Base-by-base conservation (phyloP, 2,888 invertebrate species). In the Tethea ocularis region DNA sequence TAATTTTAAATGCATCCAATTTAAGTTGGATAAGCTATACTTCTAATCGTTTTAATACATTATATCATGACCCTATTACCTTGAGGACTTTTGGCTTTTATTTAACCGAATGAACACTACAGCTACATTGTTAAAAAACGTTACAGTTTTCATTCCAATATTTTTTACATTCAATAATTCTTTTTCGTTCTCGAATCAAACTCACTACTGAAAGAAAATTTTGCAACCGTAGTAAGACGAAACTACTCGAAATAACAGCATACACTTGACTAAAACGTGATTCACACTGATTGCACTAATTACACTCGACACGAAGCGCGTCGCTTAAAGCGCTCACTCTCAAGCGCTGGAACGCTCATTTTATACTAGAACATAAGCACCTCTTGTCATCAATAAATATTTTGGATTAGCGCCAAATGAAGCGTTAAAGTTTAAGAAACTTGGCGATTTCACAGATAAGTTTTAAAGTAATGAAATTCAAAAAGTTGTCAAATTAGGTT, bases 231-330 rank as follows among this genome's bases (percentile, higher is more conserved):
- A 63, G 77, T 78, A 77, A 56, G 63, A 63, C 66, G 68, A 63
- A 67, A 71, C 67, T 74, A 80, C 78, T 82, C 76, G 56, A 72
- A 76, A 80, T 77, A 76, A 77, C 79, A 79, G 68, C 62, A 71
- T 63, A 69, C 74, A 83, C 87, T 87, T 77, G 76, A 82, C 80
- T 79, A 80, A 84, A 81, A 87, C 88, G 88, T 88, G 88, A 82
- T 87, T 85, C 80, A 72, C 77, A 74, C 79, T 84, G 86, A 88
- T 88, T 88, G 88, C 87, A 81, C 87, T 88, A 88, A 88, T 88
- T 87, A 87, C 83, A 80, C 83, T 84, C 74, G 67, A 77, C 81
- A 74, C 75, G 70, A 70, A 72, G 72, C 71, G 78, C 68, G 69
- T 67, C 69, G 66, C 68, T 67, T 61, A 61, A 72, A 64, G 67